Evolutionary conservation across 2,888 invertebrate species (phyloP), one percentile per base, ranked within the genome.

Genomic region (Sisyra nigra): DNA sequence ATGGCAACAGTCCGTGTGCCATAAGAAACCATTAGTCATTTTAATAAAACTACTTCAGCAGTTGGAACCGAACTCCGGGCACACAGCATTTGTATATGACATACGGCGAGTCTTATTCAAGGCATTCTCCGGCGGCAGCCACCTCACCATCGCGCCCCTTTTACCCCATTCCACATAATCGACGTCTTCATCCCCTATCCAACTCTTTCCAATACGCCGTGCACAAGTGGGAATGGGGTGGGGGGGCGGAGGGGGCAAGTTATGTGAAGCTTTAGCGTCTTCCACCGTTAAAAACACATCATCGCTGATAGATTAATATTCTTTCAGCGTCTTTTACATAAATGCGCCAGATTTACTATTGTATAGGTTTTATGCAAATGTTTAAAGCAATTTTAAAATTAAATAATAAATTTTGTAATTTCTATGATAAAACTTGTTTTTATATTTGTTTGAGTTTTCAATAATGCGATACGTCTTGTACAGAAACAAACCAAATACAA

Each of bases 21-120:
- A 40, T 40, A 58, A 58, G 57, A 58, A 57, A 56, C 57, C 57
- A 58, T 58, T 57, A 57, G 54, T 57, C 57, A 59, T 59, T 57
- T 58, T 58, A 58, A 59, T 59, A 57, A 57, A 58, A 58, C 53
- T 43, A 38, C 53, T 45, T 46, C 49, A 49, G 48, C 52, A 50
- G 53, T 52, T 53, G 53, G 51, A 52, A 50, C 52, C 50, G 51
- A 50, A 49, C 40, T 46, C 50, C 51, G 54, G 52, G 51, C 53
- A 47, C 48, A 50, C 49, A 48, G 49, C 52, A 48, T 53, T 54
- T 52, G 51, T 37, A 17, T 37, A 37, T 37, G 37, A 37, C 37
- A 37, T 17, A 19, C 19, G 19, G 37, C 11, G 19, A 17, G 17
- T 37, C 37, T 37, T 37, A 17, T 37, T 37, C 17, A 18, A 18